Conservation (phyloP, 2,888 invertebrate species). For the Napeogenes inachia region DNA sequence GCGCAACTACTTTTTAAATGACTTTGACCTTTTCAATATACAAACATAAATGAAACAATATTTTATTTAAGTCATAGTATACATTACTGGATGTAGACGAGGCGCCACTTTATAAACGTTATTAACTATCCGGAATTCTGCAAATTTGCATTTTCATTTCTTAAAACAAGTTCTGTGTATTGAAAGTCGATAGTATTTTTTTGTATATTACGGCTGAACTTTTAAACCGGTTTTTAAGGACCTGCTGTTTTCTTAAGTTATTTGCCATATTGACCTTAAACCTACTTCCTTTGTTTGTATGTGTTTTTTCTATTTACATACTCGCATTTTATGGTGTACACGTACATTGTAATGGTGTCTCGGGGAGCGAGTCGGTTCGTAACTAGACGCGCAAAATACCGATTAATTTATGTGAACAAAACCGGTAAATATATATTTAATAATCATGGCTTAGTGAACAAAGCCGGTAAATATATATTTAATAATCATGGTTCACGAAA, state of each 20-base stretch:
- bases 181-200: conserved; percentile 29
- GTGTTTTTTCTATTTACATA: conserved; percentile 11
- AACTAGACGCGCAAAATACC: too few relatives aligned
- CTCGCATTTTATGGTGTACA: conserved; percentile 3
- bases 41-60: too few relatives aligned
- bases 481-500: too few relatives aligned
- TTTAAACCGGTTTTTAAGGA: conserved; percentile 30
- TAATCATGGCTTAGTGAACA: too few relatives aligned
- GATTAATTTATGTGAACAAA: too few relatives aligned
- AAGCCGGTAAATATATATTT: too few relatives aligned
- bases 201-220: conserved; percentile 30
- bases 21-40: too few relatives aligned
- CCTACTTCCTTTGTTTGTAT: conserved; percentile 27
- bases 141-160: conserved; percentile 22
- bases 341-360: too few relatives aligned
- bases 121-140: conserved; percentile 11
- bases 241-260: conserved; percentile 17
- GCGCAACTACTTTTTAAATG: too few relatives aligned
- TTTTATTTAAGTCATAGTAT: too few relatives aligned
- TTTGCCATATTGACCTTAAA: conserved; percentile 34
- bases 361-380: too few relatives aligned
- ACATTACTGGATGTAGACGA: neutral
- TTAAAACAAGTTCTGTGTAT: conserved; percentile 22
- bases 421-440: too few relatives aligned
- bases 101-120: neutral